phyloP scores from a whole-genome alignment of 2,888 invertebrate genomes.

The Micoletzkya japonica region DNA sequence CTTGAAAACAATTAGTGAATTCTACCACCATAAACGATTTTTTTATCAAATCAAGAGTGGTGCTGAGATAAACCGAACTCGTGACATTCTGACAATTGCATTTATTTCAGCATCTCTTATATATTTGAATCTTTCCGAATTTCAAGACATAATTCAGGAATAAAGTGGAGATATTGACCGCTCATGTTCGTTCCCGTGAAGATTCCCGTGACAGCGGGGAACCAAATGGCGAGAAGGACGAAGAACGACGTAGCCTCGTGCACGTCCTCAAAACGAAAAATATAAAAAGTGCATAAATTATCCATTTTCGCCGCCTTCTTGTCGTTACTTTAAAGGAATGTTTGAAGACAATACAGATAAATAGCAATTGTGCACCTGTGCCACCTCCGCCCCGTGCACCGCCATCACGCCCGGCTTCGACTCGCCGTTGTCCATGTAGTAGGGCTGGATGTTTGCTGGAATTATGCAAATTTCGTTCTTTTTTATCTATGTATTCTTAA shows the following conservation, averaged over 20 bases:
- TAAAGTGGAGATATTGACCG: constrained; percentile 66
- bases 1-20: too few relatives aligned
- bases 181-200: constrained; percentile 99
- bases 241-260: constrained; percentile 91
- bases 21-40: too few relatives aligned
- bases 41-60: too few relatives aligned
- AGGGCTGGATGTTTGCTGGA: constrained; percentile 2
- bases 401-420: constrained; percentile 50
- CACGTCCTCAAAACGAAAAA: constrained; percentile 8
- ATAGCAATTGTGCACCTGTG: constrained; percentile 35
- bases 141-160: too few relatives aligned
- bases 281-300: not conserved
- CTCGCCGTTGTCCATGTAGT: constrained; percentile 56
- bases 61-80: too few relatives aligned
- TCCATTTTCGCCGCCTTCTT: not conserved
- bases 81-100: too few relatives aligned
- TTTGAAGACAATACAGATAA: not conserved
- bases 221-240: constrained; percentile 95
- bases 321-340: not conserved
- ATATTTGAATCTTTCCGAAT: too few relatives aligned
- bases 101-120: too few relatives aligned
- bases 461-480: too few relatives aligned
- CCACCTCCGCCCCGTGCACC: constrained; percentile 68
- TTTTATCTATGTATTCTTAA: too few relatives aligned
- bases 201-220: constrained; percentile 98